Conservation (phyloP, 2,113 vertebrate genomes). For the Nannospalax galili region DNA sequence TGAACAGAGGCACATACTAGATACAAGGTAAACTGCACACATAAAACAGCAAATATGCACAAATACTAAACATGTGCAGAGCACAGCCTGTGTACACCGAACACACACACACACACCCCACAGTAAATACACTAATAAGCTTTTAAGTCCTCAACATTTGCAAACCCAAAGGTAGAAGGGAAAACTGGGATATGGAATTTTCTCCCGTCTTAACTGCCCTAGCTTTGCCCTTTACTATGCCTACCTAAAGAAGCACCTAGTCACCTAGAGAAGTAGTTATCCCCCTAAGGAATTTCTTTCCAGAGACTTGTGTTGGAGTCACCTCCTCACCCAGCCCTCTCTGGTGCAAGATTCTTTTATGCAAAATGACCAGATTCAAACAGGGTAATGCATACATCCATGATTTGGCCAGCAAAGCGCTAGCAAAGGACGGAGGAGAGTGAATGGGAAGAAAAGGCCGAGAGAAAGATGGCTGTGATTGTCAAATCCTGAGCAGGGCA, state of each 20-base stretch:
- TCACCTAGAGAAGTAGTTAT: constrained; percentile 28
- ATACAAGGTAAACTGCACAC: neutral
- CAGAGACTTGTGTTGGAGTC: neutral
- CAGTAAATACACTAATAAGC: neutral
- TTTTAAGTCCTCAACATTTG: too few relatives aligned
- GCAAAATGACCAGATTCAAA: constrained; percentile 83
- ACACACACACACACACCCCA: neutral
- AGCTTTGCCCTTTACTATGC: constrained; percentile 28
- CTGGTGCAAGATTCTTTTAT: constrained; percentile 76
- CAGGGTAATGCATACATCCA: constrained; percentile 84
- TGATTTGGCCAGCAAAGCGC: constrained; percentile 82
- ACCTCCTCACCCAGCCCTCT: neutral
- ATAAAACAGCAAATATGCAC: neutral
- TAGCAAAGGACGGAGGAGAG: constrained; percentile 89
- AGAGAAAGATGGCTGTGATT: constrained; percentile 93
- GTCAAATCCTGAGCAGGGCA: constrained; percentile 90
- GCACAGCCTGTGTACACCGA: neutral
- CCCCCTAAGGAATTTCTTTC: constrained; percentile 53
- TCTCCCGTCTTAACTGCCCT: neutral
- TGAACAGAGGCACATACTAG: neutral
- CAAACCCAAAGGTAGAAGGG: constrained; percentile 30
- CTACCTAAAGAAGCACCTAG: neutral
- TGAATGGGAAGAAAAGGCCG: constrained; percentile 89
- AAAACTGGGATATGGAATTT: constrained; percentile 2
- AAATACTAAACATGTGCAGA: neutral